Conservation (phyloP, 1,140 invertebrate species). For the Oscheius sp. region DNA sequence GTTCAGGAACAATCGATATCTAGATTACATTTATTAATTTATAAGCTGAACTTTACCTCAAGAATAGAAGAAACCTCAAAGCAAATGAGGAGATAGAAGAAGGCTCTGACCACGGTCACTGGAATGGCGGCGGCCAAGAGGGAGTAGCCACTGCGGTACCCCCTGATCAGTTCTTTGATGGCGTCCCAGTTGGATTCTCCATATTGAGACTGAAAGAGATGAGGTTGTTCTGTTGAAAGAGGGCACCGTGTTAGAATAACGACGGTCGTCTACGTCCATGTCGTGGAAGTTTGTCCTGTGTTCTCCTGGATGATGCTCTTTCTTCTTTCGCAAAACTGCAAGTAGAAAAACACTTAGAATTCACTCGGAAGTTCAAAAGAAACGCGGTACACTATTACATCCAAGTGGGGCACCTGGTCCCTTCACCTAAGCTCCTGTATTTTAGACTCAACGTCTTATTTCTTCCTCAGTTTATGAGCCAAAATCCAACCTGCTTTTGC, state of each 20-base stretch:
- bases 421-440: too few species aligned
- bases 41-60: neutral
- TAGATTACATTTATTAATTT: neutral
- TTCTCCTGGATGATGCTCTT: neutral
- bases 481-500: neutral
- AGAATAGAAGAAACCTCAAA: slow-evolving; percentile 29
- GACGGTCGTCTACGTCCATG: too few species aligned
- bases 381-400: too few species aligned
- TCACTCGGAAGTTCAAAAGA: too few species aligned
- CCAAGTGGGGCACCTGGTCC: too few species aligned
- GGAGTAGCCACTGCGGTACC: slow-evolving; percentile 3
- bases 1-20: slow-evolving; percentile 22
- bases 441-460: too few species aligned
- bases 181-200: neutral
- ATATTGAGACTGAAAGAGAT: neutral
- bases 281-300: neutral
- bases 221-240: neutral
- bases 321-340: neutral
- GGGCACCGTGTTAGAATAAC: too few species aligned
- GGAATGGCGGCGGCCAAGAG: slow-evolving; percentile 12
- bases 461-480: too few species aligned
- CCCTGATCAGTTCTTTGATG: slow-evolving; percentile 11
- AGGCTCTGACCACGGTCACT: slow-evolving; percentile 19
- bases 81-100: slow-evolving; percentile 28
- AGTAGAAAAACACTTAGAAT: neutral